These are phyloP conservation scores for Pangasianodon hypophthalmus DNA, from an alignment of 2,113 vertebrate species.

Conservation along the genomic window DNA sequence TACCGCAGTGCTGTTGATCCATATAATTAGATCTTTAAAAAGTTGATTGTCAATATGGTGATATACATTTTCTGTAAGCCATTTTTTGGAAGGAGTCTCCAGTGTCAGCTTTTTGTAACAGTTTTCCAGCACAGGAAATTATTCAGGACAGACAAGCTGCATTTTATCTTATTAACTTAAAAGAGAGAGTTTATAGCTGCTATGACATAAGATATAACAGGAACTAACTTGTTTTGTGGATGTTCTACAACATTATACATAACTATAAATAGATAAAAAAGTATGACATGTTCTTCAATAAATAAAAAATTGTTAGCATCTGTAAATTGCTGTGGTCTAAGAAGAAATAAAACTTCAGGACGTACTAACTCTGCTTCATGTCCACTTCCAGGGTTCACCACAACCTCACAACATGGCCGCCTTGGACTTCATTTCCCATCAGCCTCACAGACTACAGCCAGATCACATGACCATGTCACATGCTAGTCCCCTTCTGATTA, in stretches of 20 bases:
- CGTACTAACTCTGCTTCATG: background rate
- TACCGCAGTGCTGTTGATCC: background rate
- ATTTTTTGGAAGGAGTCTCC: background rate
- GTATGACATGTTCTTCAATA: background rate
- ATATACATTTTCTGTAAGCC: background rate
- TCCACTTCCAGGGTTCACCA: background rate
- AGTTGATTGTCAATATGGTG: background rate
- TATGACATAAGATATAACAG: background rate
- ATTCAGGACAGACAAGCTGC: background rate
- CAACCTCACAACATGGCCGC: background rate
- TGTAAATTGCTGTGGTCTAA: background rate
- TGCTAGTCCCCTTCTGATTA: background rate
- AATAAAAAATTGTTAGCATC: background rate
- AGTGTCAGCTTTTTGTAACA: background rate
- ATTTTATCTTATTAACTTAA: background rate
- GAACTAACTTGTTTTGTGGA: background rate
- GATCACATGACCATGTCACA: background rate
- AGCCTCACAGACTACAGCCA: background rate
- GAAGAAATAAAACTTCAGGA: background rate
- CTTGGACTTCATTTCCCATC: constrained; percentile 7
- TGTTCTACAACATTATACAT: background rate
- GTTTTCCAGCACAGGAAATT: background rate
- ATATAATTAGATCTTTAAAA: background rate
- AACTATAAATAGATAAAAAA: background rate
- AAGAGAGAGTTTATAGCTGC: background rate